These are phyloP conservation scores for Clarias fuscus DNA, from an alignment of 2,797 vertebrate species.

Conservation along the genomic window DNA sequence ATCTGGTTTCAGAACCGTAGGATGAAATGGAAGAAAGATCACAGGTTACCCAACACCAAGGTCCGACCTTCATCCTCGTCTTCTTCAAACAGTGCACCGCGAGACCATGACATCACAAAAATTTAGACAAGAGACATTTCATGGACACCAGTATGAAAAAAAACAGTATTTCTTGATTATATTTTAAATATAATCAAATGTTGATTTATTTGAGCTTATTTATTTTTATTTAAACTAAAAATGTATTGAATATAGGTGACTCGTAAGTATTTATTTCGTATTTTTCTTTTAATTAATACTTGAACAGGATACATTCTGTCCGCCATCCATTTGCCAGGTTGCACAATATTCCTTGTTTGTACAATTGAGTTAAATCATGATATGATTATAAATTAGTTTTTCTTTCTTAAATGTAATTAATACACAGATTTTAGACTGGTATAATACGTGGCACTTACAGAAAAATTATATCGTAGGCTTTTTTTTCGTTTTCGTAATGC, in stretches of 20 bases:
- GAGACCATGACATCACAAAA: slow-evolving; percentile 77
- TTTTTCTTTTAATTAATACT: slow-evolving; percentile 42
- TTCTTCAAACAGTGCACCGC: slow-evolving; percentile 50
- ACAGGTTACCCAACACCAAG: slow-evolving; percentile 83
- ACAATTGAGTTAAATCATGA: background rate
- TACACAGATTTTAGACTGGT: background rate
- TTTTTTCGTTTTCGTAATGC: slow-evolving; percentile 61
- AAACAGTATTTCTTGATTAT: background rate
- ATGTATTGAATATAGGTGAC: background rate
- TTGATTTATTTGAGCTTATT: slow-evolving; percentile 67
- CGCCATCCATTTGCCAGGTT: background rate
- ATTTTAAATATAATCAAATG: background rate
- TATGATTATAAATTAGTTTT: background rate
- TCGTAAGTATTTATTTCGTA: slow-evolving; percentile 34
- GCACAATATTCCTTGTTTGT: slow-evolving; percentile 19
- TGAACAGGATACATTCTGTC: background rate
- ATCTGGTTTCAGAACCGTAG: slow-evolving; percentile 85
- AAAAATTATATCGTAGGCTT: background rate
- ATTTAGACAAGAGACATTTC: slow-evolving; percentile 64
- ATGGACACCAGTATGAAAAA: slow-evolving; percentile 7
- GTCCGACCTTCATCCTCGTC: slow-evolving; percentile 68
- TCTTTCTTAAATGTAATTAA: slow-evolving; percentile 1
- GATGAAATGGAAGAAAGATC: slow-evolving; percentile 87
- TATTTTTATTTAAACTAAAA: slow-evolving; percentile 28
- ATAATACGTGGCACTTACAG: background rate